phyloP scores from a whole-genome alignment of 2,888 invertebrate genomes.

The Trichopoda pennipes region DNA sequence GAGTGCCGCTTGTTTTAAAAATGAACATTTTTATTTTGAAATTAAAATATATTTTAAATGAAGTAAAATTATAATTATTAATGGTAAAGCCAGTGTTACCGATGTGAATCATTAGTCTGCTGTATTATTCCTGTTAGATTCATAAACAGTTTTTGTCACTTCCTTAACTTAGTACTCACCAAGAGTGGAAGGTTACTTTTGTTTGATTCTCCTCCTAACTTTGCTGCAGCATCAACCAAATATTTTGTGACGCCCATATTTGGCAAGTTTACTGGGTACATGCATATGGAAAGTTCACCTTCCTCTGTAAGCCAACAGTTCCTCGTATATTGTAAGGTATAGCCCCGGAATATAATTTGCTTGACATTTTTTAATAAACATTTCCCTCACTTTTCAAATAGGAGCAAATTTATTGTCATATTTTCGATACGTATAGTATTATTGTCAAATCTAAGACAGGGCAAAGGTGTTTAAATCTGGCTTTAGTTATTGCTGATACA shows the following conservation, averaged over 20 bases:
- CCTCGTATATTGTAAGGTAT: neutral
- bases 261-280: neutral
- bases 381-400: neutral
- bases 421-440: neutral
- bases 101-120: neutral
- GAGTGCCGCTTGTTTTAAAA: too few species aligned
- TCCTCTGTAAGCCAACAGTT: neutral
- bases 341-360: neutral
- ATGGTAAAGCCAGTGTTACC: too few species aligned
- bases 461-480: too few species aligned
- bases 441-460: neutral
- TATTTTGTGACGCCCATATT: neutral
- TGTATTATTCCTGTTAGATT: neutral
- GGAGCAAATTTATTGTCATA: neutral
- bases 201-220: neutral
- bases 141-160: neutral
- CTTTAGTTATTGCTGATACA: too few species aligned
- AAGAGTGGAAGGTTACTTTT: neutral
- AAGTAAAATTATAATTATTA: too few species aligned
- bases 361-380: neutral
- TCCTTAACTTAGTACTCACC: neutral
- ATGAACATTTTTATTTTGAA: too few species aligned
- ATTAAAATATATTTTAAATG: too few species aligned
- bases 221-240: neutral
- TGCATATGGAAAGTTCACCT: neutral